Evolutionary conservation across 2,113 vertebrate species (phyloP).

Genomic region (Theristicus caerulescens): DNA sequence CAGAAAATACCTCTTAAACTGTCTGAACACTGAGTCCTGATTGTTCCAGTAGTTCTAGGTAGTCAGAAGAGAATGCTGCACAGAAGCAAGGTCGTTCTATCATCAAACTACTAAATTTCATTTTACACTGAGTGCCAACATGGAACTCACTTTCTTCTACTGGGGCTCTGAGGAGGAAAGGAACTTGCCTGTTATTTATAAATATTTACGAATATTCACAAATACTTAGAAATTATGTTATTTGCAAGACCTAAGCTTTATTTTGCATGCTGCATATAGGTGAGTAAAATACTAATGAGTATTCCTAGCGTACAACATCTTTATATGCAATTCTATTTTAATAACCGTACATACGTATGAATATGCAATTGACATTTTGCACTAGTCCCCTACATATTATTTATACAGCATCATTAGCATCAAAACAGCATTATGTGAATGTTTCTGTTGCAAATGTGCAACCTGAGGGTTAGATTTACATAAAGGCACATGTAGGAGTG

Average conservation of each 20-base stretch:
- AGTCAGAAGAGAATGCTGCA: background rate
- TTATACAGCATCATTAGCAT: background rate
- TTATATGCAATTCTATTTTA: background rate
- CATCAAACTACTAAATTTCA: background rate
- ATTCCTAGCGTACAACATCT: background rate
- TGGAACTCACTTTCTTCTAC: background rate
- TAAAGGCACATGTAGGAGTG: background rate
- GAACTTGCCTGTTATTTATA: background rate
- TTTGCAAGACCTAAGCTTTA: background rate
- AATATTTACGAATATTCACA: background rate
- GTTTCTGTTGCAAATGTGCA: background rate
- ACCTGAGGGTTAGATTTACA: background rate
- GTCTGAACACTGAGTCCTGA: background rate
- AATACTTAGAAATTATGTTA: background rate
- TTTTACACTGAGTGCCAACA: background rate
- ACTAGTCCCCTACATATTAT: background rate
- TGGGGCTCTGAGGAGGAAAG: background rate
- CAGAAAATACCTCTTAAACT: background rate
- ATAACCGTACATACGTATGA: background rate
- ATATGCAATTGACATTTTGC: background rate
- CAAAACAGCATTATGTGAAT: background rate
- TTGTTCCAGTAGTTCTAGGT: background rate
- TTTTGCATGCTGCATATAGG: background rate
- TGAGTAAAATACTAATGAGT: background rate
- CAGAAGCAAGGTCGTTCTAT: background rate